Percentiles rank a stretch among this genome's conserved stretches.
Evolutionary conservation across 92 coral and sea anemone genomes (phyloP).

Genomic region (Virgularia gustaviana): DNA sequence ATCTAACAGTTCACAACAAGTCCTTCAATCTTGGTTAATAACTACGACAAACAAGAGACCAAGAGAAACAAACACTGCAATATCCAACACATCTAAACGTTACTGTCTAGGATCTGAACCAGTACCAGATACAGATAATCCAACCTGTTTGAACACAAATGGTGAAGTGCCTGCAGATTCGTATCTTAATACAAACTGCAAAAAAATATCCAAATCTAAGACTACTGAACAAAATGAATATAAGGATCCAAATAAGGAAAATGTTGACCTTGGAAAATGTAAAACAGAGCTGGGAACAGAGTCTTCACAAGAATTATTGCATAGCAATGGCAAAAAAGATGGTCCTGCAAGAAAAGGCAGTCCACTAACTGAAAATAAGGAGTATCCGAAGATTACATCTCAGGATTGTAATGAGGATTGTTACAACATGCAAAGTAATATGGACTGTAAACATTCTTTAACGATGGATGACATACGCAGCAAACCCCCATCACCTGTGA

Average conservation of each 20-base stretch:
- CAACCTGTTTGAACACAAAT: constrained; percentile 6
- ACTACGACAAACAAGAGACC: constrained; percentile 29
- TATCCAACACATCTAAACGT: constrained; percentile 22
- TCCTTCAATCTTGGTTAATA: constrained; percentile 70
- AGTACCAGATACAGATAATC: not conserved
- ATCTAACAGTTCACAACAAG: constrained; percentile 72
- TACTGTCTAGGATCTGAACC: not conserved
- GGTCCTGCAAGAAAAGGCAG: too few species aligned
- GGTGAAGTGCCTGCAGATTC: not conserved
- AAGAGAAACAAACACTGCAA: constrained; percentile 30
- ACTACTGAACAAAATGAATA: not conserved
- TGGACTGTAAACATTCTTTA: not conserved
- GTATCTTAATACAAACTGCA: not conserved
- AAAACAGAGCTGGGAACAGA: not conserved
- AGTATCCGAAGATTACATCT: too few species aligned
- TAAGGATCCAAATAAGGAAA: constrained; percentile 18
- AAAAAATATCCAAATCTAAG: not conserved
- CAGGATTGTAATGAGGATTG: too few species aligned
- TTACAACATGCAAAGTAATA: too few species aligned
- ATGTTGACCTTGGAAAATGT: too few species aligned
- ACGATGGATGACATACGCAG: not conserved
- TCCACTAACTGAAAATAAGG: not conserved
- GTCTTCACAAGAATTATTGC: not conserved
- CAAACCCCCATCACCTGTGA: constrained; percentile 21
- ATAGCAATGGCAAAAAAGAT: not conserved